Percentiles rank a stretch among this genome's conserved stretches.
Conservation (phyloP, 2,113 vertebrate species). For the Garra rufa region DNA sequence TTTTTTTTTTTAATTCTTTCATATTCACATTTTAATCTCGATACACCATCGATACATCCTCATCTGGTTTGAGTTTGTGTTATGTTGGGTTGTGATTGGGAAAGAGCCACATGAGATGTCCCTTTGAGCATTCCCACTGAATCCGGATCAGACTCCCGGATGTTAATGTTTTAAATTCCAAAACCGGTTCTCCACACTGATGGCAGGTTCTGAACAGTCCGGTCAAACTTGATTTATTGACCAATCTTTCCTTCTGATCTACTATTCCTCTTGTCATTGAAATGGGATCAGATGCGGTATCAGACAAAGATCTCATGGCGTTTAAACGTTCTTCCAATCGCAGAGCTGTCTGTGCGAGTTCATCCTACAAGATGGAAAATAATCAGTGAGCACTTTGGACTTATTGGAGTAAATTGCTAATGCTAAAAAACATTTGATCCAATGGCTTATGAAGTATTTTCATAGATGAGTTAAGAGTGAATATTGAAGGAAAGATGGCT, state of each 20-base stretch:
- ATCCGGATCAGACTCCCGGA: slow-evolving; percentile 5
- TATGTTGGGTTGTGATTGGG: slow-evolving; percentile 7
- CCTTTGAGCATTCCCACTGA: slow-evolving; percentile 24
- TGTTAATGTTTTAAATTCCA: slow-evolving; percentile 7
- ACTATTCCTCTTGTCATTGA: neutral
- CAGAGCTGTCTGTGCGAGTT: neutral
- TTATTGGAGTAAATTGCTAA: neutral
- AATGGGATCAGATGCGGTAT: neutral
- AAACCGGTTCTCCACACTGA: slow-evolving; percentile 9
- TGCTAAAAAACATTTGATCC: neutral
- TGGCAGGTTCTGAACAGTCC: slow-evolving; percentile 16
- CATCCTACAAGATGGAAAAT: neutral
- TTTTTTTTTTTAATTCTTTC: too few relatives aligned
- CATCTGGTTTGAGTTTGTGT: neutral
- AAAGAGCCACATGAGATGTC: slow-evolving; percentile 27
- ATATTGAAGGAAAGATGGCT: neutral
- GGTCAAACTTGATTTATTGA: neutral
- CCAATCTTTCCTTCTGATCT: neutral
- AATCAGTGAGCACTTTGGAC: neutral
- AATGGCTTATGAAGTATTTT: neutral
- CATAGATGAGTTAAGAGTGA: neutral
- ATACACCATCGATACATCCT: neutral
- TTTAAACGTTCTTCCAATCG: neutral
- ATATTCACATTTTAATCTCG: neutral
- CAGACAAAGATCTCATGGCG: neutral